A percentile compares a stretch with the other conserved stretches of the same genome.
These are phyloP conservation scores for Drosophila willistoni DNA, from an alignment of 1,140 invertebrate species.

Conservation along the genomic window DNA sequence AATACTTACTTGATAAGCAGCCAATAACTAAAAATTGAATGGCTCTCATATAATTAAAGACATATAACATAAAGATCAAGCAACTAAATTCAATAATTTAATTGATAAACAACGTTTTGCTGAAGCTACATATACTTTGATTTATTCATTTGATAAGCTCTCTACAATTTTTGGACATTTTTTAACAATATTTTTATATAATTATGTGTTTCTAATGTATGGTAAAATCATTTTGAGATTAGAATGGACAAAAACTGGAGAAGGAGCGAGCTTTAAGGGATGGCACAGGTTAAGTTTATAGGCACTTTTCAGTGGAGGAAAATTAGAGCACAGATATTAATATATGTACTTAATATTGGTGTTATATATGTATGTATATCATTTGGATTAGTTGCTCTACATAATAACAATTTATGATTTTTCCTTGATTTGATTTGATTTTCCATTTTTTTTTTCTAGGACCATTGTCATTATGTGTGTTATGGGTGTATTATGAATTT, in stretches of 20 bases:
- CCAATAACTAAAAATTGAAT: too few relatives aligned
- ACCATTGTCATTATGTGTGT: neutral
- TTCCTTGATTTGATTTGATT: slow-evolving; percentile 19
- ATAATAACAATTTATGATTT: slow-evolving; percentile 6
- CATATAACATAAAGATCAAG: neutral
- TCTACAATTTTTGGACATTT: slow-evolving; percentile 59
- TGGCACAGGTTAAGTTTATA: slow-evolving; percentile 38
- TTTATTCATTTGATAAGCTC: slow-evolving; percentile 58
- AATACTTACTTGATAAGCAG: too few relatives aligned
- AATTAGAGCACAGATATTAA: slow-evolving; percentile 20
- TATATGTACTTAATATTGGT: slow-evolving; percentile 1
- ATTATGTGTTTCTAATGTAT: slow-evolving; percentile 32
- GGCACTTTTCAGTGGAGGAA: slow-evolving; percentile 55
- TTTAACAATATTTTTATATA: slow-evolving; percentile 32
- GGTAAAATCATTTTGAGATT: slow-evolving; percentile 15
- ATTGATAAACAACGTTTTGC: slow-evolving; percentile 7
- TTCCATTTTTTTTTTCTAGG: slow-evolving; percentile 9
- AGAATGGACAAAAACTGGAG: neutral
- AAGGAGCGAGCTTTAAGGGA: slow-evolving; percentile 2
- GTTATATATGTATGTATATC: neutral
- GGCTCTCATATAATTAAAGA: too few relatives aligned
- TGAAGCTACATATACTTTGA: slow-evolving; percentile 31
- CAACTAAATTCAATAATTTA: neutral
- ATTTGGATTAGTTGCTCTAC: slow-evolving; percentile 25
- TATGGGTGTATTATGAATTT: neutral